Conservation (phyloP, 2,888 invertebrate genomes). For the Pherbina coryleti region DNA sequence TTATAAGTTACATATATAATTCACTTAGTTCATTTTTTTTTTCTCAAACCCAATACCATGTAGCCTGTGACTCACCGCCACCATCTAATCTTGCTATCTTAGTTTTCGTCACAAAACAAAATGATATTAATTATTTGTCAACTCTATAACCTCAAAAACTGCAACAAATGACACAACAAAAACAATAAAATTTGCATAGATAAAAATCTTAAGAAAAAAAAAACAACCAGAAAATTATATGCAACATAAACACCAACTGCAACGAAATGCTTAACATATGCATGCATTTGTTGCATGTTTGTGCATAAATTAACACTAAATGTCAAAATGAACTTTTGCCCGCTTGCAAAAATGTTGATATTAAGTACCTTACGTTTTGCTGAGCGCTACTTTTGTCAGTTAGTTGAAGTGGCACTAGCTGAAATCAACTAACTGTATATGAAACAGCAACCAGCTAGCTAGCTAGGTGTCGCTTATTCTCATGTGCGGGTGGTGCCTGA, state of each 20-base stretch:
- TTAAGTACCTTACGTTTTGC: neutral
- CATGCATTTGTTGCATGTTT: slow-evolving; percentile 28
- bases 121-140: slow-evolving; percentile 19
- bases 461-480: too few species aligned
- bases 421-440: too few species aligned
- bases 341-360: neutral
- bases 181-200: slow-evolving; percentile 6
- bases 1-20: too few species aligned
- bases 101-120: neutral
- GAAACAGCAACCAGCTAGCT: too few species aligned
- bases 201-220: neutral
- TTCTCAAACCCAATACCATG: neutral
- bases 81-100: neutral
- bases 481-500: too few species aligned
- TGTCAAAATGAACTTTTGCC: slow-evolving; percentile 38
- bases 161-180: neutral
- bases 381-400: too few species aligned
- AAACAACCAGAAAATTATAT: neutral
- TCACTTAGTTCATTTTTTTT: neutral
- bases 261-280: neutral
- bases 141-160: neutral
- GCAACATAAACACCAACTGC: neutral
- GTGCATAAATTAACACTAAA: slow-evolving; percentile 45
- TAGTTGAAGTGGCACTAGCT: too few species aligned
- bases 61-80: neutral